Evolutionary conservation across 1,140 invertebrate genomes (phyloP).

Genomic region (Drosophila kurseongensis): DNA sequence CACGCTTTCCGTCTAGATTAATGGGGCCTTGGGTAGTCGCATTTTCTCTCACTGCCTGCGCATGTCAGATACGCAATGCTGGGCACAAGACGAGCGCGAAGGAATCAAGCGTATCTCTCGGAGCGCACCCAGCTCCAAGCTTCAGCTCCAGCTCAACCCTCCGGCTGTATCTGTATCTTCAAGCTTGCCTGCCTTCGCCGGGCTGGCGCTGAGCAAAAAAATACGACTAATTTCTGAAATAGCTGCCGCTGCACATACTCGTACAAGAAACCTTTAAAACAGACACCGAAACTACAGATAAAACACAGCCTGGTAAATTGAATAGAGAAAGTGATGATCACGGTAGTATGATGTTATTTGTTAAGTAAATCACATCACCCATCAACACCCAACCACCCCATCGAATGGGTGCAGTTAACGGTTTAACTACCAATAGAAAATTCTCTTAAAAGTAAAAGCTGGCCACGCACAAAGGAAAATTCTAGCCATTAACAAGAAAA

Average conservation of each 20-base stretch:
- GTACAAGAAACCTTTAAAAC: slow-evolving; percentile 43
- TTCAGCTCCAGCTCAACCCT: slow-evolving; percentile 29
- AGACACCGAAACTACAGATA: slow-evolving; percentile 54
- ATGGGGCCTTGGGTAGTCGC: not conserved
- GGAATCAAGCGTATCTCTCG: slow-evolving; percentile 75
- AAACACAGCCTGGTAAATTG: slow-evolving; percentile 58
- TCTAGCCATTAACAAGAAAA: slow-evolving; percentile 15
- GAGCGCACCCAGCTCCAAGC: slow-evolving; percentile 31
- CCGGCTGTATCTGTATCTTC: slow-evolving; percentile 72
- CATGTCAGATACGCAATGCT: slow-evolving; percentile 78
- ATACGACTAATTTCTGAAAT: slow-evolving; percentile 76
- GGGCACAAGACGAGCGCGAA: slow-evolving; percentile 71
- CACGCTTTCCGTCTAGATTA: not conserved
- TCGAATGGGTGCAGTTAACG: slow-evolving; percentile 22
- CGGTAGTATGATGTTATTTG: slow-evolving; percentile 67
- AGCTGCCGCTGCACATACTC: slow-evolving; percentile 45
- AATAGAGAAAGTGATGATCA: slow-evolving; percentile 77
- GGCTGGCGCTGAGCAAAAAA: slow-evolving; percentile 30
- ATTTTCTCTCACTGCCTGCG: slow-evolving; percentile 42
- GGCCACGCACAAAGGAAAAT: slow-evolving; percentile 21
- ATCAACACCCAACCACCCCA: slow-evolving; percentile 21
- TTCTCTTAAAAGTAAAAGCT: slow-evolving; percentile 48
- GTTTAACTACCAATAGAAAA: slow-evolving; percentile 28
- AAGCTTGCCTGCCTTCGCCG: slow-evolving; percentile 64
- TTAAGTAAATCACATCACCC: slow-evolving; percentile 67